A percentile compares a stretch with the other conserved stretches of the same genome.
phyloP scores from a whole-genome alignment of 53 echinoderm and acorn worm genomes.

The Astropecten irregularis region DNA sequence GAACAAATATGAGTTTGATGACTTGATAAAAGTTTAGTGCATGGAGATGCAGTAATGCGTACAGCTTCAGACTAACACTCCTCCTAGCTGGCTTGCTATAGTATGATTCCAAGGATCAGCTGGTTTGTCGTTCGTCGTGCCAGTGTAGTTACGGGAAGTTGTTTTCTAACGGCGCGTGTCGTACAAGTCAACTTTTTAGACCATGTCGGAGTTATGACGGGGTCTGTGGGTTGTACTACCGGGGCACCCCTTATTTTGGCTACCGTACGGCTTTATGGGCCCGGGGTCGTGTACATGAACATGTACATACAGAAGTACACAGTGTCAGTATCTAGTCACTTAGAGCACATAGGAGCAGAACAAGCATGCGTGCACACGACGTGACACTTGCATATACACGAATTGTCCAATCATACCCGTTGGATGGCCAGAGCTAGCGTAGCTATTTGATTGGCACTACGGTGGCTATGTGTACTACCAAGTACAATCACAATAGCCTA shows the following conservation, averaged over 20 bases:
- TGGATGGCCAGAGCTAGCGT: not conserved
- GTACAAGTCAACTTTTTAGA: slow-evolving; percentile 47
- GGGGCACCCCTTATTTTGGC: slow-evolving; percentile 25
- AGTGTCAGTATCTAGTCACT: slow-evolving; percentile 53
- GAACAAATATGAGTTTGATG: not conserved
- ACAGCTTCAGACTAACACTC: not conserved
- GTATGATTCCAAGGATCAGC: not conserved
- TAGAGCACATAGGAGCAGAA: slow-evolving; percentile 27
- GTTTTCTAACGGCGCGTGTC: slow-evolving; percentile 44
- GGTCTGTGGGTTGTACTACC: not conserved
- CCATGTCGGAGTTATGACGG: slow-evolving; percentile 50
- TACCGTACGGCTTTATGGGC: slow-evolving; percentile 46
- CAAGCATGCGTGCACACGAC: slow-evolving; percentile 58
- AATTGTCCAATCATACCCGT: slow-evolving; percentile 39
- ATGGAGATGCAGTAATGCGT: not conserved
- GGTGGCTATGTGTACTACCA: slow-evolving; percentile 28
- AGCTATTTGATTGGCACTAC: slow-evolving; percentile 22
- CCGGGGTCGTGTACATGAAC: slow-evolving; percentile 52
- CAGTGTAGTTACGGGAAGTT: no score
- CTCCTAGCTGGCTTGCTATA: not conserved
- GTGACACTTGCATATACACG: slow-evolving; percentile 36
- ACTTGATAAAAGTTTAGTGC: not conserved
- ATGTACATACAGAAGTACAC: slow-evolving; percentile 55
- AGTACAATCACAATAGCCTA: slow-evolving; percentile 5
- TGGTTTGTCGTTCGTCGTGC: no score